A percentile compares a stretch with the other conserved stretches of the same genome.
Conservation (phyloP, 2,113 vertebrate genomes). For the Mirounga angustirostris region DNA sequence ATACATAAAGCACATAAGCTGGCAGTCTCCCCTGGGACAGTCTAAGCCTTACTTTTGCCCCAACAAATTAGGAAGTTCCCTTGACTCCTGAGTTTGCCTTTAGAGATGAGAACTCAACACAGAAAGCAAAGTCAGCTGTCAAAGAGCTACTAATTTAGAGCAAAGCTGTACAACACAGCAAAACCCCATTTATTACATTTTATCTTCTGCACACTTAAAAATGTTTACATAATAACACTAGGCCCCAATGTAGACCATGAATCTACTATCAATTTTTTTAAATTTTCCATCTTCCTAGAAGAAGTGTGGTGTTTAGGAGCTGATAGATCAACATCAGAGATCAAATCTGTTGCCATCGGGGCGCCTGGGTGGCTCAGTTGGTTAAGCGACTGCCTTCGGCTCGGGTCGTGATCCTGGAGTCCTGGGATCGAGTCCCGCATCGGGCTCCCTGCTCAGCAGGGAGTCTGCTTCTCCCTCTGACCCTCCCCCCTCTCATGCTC, state of each 20-base stretch:
- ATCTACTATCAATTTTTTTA: neutral
- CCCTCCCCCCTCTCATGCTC: no score
- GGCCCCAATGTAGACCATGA: constrained; percentile 5
- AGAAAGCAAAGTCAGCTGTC: neutral
- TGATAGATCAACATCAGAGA: constrained; percentile 2
- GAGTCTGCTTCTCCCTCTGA: no score
- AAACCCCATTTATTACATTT: constrained; percentile 1
- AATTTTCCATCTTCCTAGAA: constrained; percentile 24
- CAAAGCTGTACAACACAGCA: neutral
- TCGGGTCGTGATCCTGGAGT: no score
- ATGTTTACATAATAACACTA: neutral
- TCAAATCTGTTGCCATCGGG: neutral
- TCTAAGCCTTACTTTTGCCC: neutral
- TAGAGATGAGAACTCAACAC: constrained; percentile 26
- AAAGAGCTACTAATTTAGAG: constrained; percentile 44
- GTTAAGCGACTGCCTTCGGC: no score
- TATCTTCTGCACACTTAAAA: constrained; percentile 31
- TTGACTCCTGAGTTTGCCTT: constrained; percentile 1
- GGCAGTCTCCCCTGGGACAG: neutral
- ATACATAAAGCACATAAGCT: neutral
- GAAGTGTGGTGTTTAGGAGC: neutral
- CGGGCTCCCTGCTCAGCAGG: no score
- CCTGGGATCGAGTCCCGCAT: no score
- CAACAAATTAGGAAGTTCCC: neutral
- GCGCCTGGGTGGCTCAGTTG: no score